phyloP scores from a whole-genome alignment of 2,888 invertebrate genomes.

The Euclidia mi region DNA sequence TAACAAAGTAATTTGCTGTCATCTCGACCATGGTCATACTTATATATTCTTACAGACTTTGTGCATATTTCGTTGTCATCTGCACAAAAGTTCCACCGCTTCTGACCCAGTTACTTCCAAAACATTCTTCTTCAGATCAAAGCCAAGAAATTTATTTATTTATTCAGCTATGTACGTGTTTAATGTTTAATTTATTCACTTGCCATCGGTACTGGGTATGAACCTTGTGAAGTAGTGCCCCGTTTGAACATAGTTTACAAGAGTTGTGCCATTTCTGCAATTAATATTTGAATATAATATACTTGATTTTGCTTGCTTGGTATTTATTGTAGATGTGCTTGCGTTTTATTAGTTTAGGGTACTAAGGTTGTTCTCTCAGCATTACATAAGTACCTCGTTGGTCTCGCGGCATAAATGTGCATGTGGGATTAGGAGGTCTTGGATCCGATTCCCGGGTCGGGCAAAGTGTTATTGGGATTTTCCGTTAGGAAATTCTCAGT shows the following conservation, averaged over 20 bases:
- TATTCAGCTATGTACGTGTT: conserved; percentile 36
- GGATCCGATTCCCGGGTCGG: no score
- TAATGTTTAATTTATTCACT: conserved; percentile 27
- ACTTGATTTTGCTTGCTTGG: conserved; percentile 10
- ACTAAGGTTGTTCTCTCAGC: no score
- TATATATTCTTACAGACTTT: no score
- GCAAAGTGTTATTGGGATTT: no score
- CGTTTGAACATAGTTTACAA: conserved; percentile 28
- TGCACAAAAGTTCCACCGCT: not conserved
- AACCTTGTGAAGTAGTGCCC: conserved; percentile 11
- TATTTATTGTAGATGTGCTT: not conserved
- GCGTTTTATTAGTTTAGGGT: no score
- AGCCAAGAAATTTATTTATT: conserved; percentile 1
- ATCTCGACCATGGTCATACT: no score
- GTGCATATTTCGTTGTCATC: no score
- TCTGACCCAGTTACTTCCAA: not conserved
- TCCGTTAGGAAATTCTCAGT: no score
- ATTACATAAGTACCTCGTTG: no score
- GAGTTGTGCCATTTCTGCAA: conserved; percentile 31
- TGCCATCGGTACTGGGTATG: conserved; percentile 38
- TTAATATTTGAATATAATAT: conserved; percentile 33
- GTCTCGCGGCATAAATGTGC: no score
- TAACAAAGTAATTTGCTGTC: no score
- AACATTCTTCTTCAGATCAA: not conserved
- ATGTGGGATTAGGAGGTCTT: no score